phyloP scores from a whole-genome alignment of 2,797 vertebrate species.

The Rhincodon typus region DNA sequence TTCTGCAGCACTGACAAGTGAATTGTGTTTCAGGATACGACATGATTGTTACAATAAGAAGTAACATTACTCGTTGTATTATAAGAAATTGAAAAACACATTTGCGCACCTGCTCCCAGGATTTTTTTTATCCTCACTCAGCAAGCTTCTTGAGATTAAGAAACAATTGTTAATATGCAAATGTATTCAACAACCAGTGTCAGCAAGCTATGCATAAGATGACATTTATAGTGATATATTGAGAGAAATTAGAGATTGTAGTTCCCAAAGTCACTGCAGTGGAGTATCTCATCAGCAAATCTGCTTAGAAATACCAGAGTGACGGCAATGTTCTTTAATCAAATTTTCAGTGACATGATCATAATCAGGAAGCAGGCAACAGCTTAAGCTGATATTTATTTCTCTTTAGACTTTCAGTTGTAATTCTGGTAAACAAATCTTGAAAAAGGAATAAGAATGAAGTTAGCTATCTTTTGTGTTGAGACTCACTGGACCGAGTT shows the following conservation, averaged over 20 bases:
- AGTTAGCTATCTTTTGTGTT: not conserved
- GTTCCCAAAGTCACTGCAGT: slow-evolving; percentile 1
- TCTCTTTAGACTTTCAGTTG: not conserved
- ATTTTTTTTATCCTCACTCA: not conserved
- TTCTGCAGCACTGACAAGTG: not conserved
- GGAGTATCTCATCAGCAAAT: slow-evolving; percentile 4
- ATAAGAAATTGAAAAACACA: slow-evolving; percentile 28
- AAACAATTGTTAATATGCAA: slow-evolving; percentile 7
- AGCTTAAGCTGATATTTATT: not conserved
- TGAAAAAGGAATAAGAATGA: not conserved
- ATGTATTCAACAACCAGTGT: not conserved
- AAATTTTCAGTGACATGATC: not conserved
- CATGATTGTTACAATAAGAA: slow-evolving; percentile 25
- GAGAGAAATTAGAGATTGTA: not conserved
- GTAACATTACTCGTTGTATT: slow-evolving; percentile 12
- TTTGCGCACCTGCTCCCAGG: not conserved
- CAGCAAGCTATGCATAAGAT: not conserved
- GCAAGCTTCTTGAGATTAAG: not conserved
- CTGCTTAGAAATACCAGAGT: not conserved
- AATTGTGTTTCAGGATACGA: not conserved
- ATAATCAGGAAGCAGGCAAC: not conserved
- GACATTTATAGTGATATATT: slow-evolving; percentile 26
- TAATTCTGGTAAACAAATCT: not conserved
- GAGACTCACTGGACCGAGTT: not conserved
- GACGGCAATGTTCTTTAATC: not conserved